Base-by-base conservation (phyloP, 2,888 invertebrate species). In the Nysson spinosus region DNA sequence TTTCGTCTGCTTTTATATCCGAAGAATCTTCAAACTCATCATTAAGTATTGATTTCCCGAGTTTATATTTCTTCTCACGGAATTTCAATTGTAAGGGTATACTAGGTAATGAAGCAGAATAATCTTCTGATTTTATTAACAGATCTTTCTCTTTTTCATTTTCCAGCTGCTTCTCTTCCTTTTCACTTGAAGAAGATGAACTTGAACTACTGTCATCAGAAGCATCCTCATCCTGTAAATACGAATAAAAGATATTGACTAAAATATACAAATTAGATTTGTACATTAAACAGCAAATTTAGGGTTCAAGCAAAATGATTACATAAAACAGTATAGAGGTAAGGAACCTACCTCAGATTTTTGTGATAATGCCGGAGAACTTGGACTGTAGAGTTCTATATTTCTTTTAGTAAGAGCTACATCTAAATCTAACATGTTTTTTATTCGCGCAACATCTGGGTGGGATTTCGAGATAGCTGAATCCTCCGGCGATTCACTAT, bases 291-390 rank as follows among this genome's bases (percentile, higher is more conserved):
- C 24, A 24, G 4, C 6, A 24, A 24, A 24, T 24, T 24, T 6
- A 24, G 4, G 24, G 6, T 5, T 24, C 6, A 19, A 5, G 35
- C 30, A 4, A 43, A 47, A 47, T 3, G 14, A 2, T 39, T 22
- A 20, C 2, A 28, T 40, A 28, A 9, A 19, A n/a, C n/a, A n/a
- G n/a, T n/a, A n/a, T n/a, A n/a, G n/a, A n/a, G n/a, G n/a, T n/a
- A n/a, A n/a, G n/a, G n/a, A n/a, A 7, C 9, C 11, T 49, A 72
- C 78, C 50, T 83, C 83, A n/a, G 85, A 83, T 44, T 81, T 83
- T 3, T 82, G 78, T 0, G 83, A 85, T 6, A 72, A 75, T 2
- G 81, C 84, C 7, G 84, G 84, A 3, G 85, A 85, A 62, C 83
- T 83, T 0, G 84, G 84, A 64, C 84, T 84, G 40, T 85, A 85